A percentile compares a stretch with the other conserved stretches of the same genome.
Evolutionary conservation across 2,113 vertebrate species (phyloP).

Genomic region (Prunella fulvescens): DNA sequence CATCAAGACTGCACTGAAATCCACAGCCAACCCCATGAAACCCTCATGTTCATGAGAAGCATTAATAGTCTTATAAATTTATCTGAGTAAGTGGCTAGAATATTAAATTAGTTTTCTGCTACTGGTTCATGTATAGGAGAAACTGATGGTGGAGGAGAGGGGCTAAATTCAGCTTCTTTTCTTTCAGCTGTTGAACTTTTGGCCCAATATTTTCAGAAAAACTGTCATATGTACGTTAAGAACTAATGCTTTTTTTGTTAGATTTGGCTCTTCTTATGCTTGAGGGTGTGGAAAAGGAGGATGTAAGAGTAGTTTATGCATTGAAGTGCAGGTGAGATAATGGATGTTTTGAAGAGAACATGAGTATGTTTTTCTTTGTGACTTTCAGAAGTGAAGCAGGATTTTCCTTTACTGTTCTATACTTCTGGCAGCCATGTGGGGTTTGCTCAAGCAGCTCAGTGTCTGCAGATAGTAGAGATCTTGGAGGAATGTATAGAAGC

Average conservation of each 20-base stretch:
- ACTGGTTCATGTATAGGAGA: not conserved
- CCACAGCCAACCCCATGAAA: not conserved
- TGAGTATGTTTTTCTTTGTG: not conserved
- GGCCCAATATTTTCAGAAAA: not conserved
- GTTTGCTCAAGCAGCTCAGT: not conserved
- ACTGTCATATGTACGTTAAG: not conserved
- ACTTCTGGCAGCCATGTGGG: not conserved
- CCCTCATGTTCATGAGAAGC: fast-evolving
- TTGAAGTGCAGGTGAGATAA: not conserved
- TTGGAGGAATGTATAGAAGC: not conserved
- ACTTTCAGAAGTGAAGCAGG: not conserved
- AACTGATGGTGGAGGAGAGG: not conserved
- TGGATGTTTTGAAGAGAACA: not conserved
- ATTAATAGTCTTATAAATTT: not conserved
- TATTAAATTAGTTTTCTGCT: not conserved
- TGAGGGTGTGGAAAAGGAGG: not conserved
- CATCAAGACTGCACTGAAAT: not conserved
- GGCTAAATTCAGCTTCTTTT: not conserved
- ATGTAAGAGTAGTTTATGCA: not conserved
- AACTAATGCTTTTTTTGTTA: not conserved
- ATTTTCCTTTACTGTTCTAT: not conserved
- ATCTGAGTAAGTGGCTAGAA: not conserved
- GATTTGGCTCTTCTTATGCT: not conserved
- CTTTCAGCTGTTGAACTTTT: not conserved
- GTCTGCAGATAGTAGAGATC: not conserved